Evolutionary conservation across 2,113 vertebrate species (phyloP).

Genomic region (Malurus melanocephalus): DNA sequence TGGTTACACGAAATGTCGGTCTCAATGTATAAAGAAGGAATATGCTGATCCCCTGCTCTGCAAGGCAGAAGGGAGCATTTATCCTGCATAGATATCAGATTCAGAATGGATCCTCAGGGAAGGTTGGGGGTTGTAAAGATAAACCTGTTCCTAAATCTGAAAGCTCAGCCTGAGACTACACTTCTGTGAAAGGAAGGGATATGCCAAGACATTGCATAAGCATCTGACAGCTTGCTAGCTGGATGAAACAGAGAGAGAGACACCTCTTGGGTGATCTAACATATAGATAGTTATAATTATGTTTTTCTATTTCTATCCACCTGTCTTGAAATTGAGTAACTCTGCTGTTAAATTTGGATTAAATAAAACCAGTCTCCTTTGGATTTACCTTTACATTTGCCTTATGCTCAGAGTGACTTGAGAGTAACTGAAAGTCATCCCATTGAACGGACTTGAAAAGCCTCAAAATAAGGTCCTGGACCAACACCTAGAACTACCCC

Average conservation of each 20-base stretch:
- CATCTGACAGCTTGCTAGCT: slow-evolving; percentile 61
- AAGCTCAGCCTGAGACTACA: slow-evolving; percentile 41
- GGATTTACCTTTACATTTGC: slow-evolving; percentile 13
- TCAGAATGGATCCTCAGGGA: slow-evolving; percentile 34
- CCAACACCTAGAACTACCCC: background rate
- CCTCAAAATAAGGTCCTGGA: background rate
- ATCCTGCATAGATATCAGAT: slow-evolving; percentile 20
- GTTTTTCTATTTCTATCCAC: slow-evolving; percentile 62
- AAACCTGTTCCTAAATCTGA: slow-evolving; percentile 62
- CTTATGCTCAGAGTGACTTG: background rate
- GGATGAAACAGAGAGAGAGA: slow-evolving; percentile 58
- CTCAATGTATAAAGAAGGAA: background rate
- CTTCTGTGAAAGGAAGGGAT: slow-evolving; percentile 12
- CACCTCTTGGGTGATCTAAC: slow-evolving; percentile 63
- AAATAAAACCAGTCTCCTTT: background rate
- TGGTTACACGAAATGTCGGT: background rate
- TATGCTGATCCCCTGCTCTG: slow-evolving; percentile 16
- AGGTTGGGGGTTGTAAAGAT: slow-evolving; percentile 39
- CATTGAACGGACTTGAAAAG: background rate
- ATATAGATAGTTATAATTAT: slow-evolving; percentile 60
- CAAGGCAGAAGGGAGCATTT: slow-evolving; percentile 43
- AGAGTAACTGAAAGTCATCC: background rate
- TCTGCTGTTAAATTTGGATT: slow-evolving; percentile 50
- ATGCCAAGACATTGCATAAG: slow-evolving; percentile 63
- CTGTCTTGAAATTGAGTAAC: slow-evolving; percentile 61